Percentiles rank a stretch among this genome's conserved stretches.
phyloP scores from a whole-genome alignment of 1,140 invertebrate genomes.

The Pectinophora gossypiella region DNA sequence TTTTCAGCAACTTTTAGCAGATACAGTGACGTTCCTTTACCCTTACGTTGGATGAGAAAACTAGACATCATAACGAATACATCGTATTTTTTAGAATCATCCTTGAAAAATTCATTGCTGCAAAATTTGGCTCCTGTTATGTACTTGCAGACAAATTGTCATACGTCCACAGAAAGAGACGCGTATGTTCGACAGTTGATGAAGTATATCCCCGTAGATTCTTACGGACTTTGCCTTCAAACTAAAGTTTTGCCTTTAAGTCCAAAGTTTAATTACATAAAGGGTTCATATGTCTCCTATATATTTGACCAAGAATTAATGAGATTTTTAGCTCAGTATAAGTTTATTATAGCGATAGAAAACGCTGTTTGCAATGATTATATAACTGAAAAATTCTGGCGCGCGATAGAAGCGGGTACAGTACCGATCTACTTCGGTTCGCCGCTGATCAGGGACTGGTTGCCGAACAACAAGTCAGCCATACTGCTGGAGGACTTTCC shows the following conservation, averaged over 20 bases:
- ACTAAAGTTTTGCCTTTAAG: constrained; percentile 78
- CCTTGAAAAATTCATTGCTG: constrained; percentile 77
- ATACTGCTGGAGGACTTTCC: too few relatives aligned
- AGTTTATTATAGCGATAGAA: constrained; percentile 87
- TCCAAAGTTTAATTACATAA: constrained; percentile 71
- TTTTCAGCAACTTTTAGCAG: neutral
- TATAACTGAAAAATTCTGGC: too few relatives aligned
- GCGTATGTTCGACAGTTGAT: constrained; percentile 80
- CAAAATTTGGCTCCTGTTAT: constrained; percentile 77
- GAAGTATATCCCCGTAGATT: constrained; percentile 81
- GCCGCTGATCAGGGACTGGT: too few relatives aligned
- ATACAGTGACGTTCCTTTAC: neutral
- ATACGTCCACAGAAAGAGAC: constrained; percentile 82
- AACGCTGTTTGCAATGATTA: too few relatives aligned
- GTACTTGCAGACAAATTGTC: constrained; percentile 85
- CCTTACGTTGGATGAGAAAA: too few relatives aligned
- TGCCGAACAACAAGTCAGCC: too few relatives aligned
- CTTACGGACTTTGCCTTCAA: constrained; percentile 81
- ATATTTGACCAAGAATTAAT: too few relatives aligned
- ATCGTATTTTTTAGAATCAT: too few relatives aligned
- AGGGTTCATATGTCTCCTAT: constrained; percentile 74
- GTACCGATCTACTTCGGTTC: too few relatives aligned
- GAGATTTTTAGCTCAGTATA: constrained; percentile 80
- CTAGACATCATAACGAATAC: too few relatives aligned
- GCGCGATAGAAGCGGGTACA: too few relatives aligned